Conservation (phyloP, 1,140 invertebrate genomes). For the Charaxes varanes region DNA sequence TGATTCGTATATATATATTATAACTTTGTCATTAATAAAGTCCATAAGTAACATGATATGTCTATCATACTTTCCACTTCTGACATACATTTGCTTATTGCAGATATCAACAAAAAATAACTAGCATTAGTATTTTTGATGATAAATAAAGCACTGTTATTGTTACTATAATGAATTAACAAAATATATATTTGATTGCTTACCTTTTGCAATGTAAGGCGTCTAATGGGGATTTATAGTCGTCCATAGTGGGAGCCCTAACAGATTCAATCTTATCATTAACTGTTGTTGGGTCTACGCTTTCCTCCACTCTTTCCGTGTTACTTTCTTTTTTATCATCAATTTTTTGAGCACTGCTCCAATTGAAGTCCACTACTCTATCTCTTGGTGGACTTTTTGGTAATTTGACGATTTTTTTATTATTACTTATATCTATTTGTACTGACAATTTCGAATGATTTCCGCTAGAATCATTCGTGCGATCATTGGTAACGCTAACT, state of each 20-base stretch:
- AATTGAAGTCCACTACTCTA: constrained; percentile 20
- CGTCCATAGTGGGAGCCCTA: constrained; percentile 19
- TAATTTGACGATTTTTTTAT: constrained; percentile 47
- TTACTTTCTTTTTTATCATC: constrained; percentile 5
- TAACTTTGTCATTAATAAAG: no score
- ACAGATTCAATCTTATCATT: constrained; percentile 4
- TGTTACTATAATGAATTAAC: no score
- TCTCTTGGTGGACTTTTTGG: constrained; percentile 27
- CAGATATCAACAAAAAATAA: no score
- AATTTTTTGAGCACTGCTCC: constrained; percentile 12
- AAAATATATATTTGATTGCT: constrained; percentile 17
- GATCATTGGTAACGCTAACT: constrained; percentile 46
- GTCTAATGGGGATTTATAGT: constrained; percentile 56
- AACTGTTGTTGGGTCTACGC: constrained; percentile 2
- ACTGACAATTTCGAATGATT: constrained; percentile 34
- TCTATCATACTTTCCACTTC: constrained; percentile 1
- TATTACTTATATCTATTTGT: constrained; percentile 42
- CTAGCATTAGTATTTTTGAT: no score
- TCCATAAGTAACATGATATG: no score
- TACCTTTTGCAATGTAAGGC: constrained; percentile 47
- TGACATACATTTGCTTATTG: neutral
- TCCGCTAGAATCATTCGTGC: constrained; percentile 25
- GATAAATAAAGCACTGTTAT: no score
- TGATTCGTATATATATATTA: no score
- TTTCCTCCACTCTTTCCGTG: neutral